Percentiles rank a stretch among this genome's conserved stretches.
phyloP scores from a whole-genome alignment of 2,113 vertebrate species.

The Leucosticte australis region DNA sequence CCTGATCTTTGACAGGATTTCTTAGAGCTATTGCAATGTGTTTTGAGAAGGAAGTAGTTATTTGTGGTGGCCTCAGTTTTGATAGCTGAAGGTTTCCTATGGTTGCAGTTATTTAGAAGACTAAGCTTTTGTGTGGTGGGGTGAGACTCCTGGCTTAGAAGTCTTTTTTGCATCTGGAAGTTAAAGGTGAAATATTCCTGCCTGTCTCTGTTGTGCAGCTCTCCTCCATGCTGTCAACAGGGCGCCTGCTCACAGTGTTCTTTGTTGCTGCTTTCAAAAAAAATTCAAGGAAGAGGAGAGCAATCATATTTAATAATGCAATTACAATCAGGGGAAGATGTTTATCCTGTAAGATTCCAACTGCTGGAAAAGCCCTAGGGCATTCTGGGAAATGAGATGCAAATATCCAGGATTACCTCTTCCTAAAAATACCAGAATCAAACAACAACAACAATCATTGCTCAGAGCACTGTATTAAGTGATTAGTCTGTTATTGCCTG shows the following conservation, averaged over 20 bases:
- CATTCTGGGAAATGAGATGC: conserved; percentile 60
- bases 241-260: background rate
- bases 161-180: background rate
- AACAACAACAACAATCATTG: background rate
- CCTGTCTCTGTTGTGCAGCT: background rate
- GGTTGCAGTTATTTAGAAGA: background rate
- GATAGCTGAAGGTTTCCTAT: background rate
- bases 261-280: conserved; percentile 41
- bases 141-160: background rate
- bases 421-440: conserved; percentile 45
- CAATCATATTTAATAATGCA: conserved; percentile 66
- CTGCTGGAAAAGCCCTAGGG: conserved; percentile 54
- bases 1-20: background rate
- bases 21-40: background rate
- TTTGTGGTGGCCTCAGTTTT: background rate
- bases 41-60: background rate
- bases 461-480: background rate
- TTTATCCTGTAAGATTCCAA: conserved; percentile 56
- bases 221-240: background rate
- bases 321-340: conserved; percentile 61
- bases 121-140: background rate
- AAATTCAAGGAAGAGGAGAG: conserved; percentile 26
- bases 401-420: conserved; percentile 59
- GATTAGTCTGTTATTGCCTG: background rate
- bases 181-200: background rate